These are phyloP conservation scores for Myathropa florea DNA, from an alignment of 2,888 invertebrate species.

Conservation along the genomic window DNA sequence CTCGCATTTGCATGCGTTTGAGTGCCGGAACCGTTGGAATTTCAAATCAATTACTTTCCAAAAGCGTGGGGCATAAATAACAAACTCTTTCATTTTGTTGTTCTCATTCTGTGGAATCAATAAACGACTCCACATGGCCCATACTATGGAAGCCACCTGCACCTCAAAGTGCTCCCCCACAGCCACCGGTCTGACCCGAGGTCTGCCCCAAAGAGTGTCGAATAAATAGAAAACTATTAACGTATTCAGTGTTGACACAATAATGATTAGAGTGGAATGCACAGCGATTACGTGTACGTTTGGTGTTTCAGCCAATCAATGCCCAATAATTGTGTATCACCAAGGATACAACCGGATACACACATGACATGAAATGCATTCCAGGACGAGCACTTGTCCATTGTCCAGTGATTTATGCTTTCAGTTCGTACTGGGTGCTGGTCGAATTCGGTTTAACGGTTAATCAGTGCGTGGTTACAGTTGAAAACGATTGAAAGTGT, in stretches of 20 bases:
- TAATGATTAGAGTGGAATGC: conserved; percentile 45
- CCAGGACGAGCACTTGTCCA: not conserved
- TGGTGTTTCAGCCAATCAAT: conserved; percentile 44
- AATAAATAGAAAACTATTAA: conserved; percentile 36
- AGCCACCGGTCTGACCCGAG: not conserved
- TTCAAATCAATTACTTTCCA: not conserved
- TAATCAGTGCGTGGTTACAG: not conserved
- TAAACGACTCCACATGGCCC: conserved; percentile 2
- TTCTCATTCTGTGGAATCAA: conserved; percentile 13
- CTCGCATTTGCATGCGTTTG: conserved; percentile 2
- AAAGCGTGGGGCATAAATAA: conserved; percentile 17
- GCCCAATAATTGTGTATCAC: conserved; percentile 49
- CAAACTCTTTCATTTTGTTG: not conserved
- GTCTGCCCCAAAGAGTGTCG: conserved; percentile 21
- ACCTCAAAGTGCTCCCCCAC: not conserved
- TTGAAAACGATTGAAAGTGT: not conserved
- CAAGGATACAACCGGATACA: conserved; percentile 55
- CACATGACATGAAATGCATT: conserved; percentile 59
- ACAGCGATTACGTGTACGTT: conserved; percentile 50
- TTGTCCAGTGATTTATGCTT: not conserved
- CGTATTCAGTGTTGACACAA: conserved; percentile 60
- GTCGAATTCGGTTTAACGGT: conserved; percentile 21
- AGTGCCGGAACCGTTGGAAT: conserved; percentile 1
- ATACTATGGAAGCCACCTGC: conserved; percentile 5
- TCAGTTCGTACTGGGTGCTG: conserved; percentile 32